A percentile compares a stretch with the other conserved stretches of the same genome.
Evolutionary conservation across 2,888 invertebrate species (phyloP).

Genomic region (Clitarchus hookeri): DNA sequence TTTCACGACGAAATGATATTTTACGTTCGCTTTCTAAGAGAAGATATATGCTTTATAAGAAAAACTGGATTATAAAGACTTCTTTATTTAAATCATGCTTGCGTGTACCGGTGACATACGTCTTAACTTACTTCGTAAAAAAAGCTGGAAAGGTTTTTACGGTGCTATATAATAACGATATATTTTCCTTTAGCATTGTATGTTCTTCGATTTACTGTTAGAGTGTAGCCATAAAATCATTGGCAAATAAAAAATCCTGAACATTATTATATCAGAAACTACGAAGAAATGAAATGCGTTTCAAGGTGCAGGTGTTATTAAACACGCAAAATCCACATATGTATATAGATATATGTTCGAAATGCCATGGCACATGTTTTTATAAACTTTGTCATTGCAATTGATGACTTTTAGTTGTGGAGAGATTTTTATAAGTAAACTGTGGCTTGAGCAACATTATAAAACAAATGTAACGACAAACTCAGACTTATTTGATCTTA

Average conservation of each 20-base stretch:
- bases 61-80: neutral
- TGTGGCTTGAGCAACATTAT: no score
- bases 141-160: neutral
- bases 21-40: neutral
- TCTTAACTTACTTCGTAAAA: constrained; percentile 2
- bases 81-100: neutral
- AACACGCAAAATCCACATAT: no score
- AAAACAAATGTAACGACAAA: no score
- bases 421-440: no score
- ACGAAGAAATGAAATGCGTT: neutral
- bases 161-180: constrained; percentile 3
- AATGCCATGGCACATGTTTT: no score
- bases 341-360: no score
- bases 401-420: no score
- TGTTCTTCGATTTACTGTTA: neutral
- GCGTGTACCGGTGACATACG: constrained; percentile 4
- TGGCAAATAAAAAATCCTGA: neutral
- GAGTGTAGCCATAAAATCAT: neutral
- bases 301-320: no score
- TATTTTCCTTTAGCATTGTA: neutral
- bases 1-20: neutral
- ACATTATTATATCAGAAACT: neutral
- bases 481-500: no score
- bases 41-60: neutral
- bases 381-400: no score